Evolutionary conservation across 30 jellyfish, hydroid and myxozoan species (phyloP), one percentile per base, ranked within the genome.

Genomic region (Hydra vulgaris): DNA sequence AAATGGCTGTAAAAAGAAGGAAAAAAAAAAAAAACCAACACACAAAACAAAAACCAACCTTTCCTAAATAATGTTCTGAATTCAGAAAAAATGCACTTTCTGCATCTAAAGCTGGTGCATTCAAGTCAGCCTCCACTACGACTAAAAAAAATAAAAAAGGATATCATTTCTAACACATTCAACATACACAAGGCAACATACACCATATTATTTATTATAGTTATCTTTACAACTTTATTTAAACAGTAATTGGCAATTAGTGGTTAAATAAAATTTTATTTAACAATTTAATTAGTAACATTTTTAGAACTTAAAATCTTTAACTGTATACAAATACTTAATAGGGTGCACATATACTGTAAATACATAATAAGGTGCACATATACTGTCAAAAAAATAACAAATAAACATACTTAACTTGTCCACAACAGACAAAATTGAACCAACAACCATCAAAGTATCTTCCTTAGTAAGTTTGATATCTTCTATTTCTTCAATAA

Each of bases 61-160:
- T 89, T 25, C 97, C 97, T 72, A 89, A 92, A 17, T 55, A 73
- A 40, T 83, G 74, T 77, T 89, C 88, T 55, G 78, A 69, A 25
- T 27, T 71, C 79, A 85, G 89, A 54, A 84, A 81, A 18, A 81
- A 27, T 0, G 85, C 85, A 7, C 95, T 89, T 53, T 82, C 97
- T 8, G 87, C 87, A 76, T 84, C 95, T 73, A 89, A 74, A n/a
- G 95, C 95, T 21, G 95, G 94, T 12, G 86, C 71, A 24, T 76
- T 86, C 21, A 66, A 74, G n/a, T 17, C n/a, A 7, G 89, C 93
- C 71, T 89, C 89, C 23, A 89, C 74, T 4, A 89, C 93, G 55
- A 89, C 97, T 89, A 70, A 4, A 69, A 21, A 77, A 19, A 73
- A 53, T 0, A 80, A 15, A 20, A 52, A 40, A n/a, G 21, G 17